Conservation (phyloP, 2,797 vertebrate species). For the Poecilia wingei region DNA sequence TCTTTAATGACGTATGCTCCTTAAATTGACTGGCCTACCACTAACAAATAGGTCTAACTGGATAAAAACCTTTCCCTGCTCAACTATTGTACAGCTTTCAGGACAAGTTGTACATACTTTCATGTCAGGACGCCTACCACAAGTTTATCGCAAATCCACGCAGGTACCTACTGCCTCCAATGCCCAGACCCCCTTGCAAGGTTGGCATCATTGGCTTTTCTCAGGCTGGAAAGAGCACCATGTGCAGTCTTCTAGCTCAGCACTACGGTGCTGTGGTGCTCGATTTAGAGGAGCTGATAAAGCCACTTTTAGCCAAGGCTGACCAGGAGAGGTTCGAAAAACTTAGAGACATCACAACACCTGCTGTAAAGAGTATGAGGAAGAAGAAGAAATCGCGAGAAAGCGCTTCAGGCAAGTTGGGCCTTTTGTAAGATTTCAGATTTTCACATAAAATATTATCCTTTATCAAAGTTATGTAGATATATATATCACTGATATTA, state of each 20-base stretch:
- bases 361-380: constrained; percentile 79
- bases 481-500: not conserved
- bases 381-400: constrained; percentile 51
- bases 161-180: constrained; percentile 88
- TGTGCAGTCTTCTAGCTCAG: constrained; percentile 83
- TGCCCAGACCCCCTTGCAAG: constrained; percentile 89
- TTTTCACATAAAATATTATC: constrained; percentile 4
- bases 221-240: constrained; percentile 87
- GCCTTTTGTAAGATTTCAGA: not conserved
- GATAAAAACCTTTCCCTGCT: constrained; percentile 16
- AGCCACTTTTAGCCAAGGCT: constrained; percentile 60
- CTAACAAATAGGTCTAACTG: not conserved
- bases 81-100: constrained; percentile 83
- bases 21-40: not conserved
- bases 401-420: constrained; percentile 50
- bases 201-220: constrained; percentile 87
- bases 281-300: constrained; percentile 80
- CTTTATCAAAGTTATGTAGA: not conserved
- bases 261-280: constrained; percentile 85
- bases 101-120: constrained; percentile 92
- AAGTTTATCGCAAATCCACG: constrained; percentile 88
- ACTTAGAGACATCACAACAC: constrained; percentile 64
- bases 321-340: constrained; percentile 71
- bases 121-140: constrained; percentile 83
- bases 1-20: not conserved